Evolutionary conservation across 1,140 invertebrate species (phyloP), one percentile per base, ranked within the genome.

Genomic region (Stratiolaelaps scimitus): DNA sequence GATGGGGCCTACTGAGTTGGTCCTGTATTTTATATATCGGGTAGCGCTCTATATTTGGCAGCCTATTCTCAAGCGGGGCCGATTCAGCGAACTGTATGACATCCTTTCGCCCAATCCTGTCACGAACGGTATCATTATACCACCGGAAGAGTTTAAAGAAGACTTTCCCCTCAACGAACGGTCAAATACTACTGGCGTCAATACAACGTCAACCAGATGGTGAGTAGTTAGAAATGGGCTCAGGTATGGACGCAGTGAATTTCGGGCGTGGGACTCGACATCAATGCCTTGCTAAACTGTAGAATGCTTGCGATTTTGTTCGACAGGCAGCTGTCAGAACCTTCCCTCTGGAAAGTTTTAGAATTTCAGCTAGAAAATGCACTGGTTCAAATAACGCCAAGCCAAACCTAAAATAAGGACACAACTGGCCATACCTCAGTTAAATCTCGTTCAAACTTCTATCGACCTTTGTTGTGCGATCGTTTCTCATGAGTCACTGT

Each of bases 31-130:
- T 15, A 34, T 23, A 17, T 60, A 60, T 34, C 26, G 53, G 2
- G 26, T 60, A 6, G 26, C 26, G 26, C 26, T 60, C 53, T 60
- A 60, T 26, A 29, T 60, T 23, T 34, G 53, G 20, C 26, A 26
- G 34, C 53, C 53, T 2, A 10, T 40, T 6, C 2, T 60, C 13
- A 26, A 26, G 23, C n/a, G 15, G 10, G 34, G 53, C 34, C 53
- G 53, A 5, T 60, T 60, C 53, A 34, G 53, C 53, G 17, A 1
- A 26, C 10, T 60, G 13, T 60, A 60, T 23, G 20, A 60, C 53
- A 29, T 60, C 26, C 26, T 34, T 17, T 60, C 53, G 6, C 2
- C 23, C 6, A 17, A 15, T 10, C 53, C 53, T 34, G 26, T 2
- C 53, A 23, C n/a, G 10, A 60, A 60, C 23, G 53, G 23, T 6